Conservation (phyloP, 2,888 invertebrate genomes). For the Ptilodon capucinus region DNA sequence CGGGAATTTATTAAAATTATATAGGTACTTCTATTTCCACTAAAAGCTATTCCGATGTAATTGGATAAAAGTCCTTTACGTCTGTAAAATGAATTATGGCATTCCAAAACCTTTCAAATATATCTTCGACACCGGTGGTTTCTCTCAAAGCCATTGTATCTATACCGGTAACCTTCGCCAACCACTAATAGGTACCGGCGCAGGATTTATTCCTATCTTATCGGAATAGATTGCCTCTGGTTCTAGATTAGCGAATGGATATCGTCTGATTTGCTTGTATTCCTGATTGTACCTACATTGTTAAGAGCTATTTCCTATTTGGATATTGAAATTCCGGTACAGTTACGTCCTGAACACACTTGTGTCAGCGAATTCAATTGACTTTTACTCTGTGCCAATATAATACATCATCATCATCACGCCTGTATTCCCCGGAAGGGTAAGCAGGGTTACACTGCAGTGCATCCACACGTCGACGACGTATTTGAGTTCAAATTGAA, state of each 20-base stretch:
- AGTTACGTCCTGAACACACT: conserved; percentile 28
- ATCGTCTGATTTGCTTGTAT: conserved; percentile 27
- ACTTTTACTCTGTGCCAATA: no score
- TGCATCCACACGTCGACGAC: no score
- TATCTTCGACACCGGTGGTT: conserved; percentile 20
- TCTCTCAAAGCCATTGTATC: conserved; percentile 41
- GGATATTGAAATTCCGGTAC: conserved; percentile 21
- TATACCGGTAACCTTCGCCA: conserved; percentile 36
- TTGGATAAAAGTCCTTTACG: no score
- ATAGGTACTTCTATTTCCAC: no score
- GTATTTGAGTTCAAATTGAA: no score
- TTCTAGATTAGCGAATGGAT: conserved; percentile 30
- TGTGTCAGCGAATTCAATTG: not conserved
- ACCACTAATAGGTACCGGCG: conserved; percentile 50
- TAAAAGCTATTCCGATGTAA: no score
- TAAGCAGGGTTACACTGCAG: no score
- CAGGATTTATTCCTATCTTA: conserved; percentile 62
- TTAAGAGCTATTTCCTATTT: conserved; percentile 30
- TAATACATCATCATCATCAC: no score
- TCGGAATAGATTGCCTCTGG: conserved; percentile 57
- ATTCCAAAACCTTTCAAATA: conserved; percentile 3
- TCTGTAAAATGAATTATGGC: no score
- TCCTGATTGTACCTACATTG: conserved; percentile 15
- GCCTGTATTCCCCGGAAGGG: no score
- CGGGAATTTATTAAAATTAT: no score